Evolutionary conservation across 1,140 invertebrate genomes (phyloP).

Genomic region (Drosophila setifemur): DNA sequence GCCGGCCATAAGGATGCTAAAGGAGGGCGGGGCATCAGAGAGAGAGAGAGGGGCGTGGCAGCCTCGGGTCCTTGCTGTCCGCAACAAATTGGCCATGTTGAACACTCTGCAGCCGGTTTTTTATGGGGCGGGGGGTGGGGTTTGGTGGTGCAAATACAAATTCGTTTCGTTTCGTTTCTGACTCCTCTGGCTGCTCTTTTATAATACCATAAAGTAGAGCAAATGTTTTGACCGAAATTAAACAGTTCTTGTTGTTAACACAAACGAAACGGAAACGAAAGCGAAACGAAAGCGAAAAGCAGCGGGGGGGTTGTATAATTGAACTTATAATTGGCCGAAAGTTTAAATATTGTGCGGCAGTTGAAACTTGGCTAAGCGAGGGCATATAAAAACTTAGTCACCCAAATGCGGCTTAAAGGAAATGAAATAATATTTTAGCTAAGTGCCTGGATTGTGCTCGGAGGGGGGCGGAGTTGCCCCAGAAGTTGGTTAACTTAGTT

Average conservation of each 20-base stretch:
- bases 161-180: conserved; percentile 69
- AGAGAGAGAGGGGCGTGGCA: not conserved
- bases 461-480: no score
- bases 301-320: conserved; percentile 43
- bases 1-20: conserved; percentile 8
- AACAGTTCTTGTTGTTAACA: conserved; percentile 46
- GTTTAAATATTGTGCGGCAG: conserved; percentile 44
- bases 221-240: conserved; percentile 66
- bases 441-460: conserved; percentile 18
- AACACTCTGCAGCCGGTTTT: conserved; percentile 32
- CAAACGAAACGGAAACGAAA: conserved; percentile 29
- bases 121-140: not conserved
- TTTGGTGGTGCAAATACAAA: conserved; percentile 53
- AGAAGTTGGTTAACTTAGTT: conserved; percentile 19
- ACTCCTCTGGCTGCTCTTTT: conserved; percentile 28
- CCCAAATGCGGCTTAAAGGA: conserved; percentile 32
- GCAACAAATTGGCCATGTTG: conserved; percentile 66
- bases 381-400: conserved; percentile 32
- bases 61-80: conserved; percentile 41
- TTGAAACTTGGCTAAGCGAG: conserved; percentile 34
- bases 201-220: conserved; percentile 65
- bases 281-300: conserved; percentile 1
- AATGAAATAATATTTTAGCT: conserved; percentile 40
- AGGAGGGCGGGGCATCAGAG: not conserved
- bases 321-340: conserved; percentile 67